Conservation (phyloP, 2,797 vertebrate species). For the Danio albolineatus region DNA sequence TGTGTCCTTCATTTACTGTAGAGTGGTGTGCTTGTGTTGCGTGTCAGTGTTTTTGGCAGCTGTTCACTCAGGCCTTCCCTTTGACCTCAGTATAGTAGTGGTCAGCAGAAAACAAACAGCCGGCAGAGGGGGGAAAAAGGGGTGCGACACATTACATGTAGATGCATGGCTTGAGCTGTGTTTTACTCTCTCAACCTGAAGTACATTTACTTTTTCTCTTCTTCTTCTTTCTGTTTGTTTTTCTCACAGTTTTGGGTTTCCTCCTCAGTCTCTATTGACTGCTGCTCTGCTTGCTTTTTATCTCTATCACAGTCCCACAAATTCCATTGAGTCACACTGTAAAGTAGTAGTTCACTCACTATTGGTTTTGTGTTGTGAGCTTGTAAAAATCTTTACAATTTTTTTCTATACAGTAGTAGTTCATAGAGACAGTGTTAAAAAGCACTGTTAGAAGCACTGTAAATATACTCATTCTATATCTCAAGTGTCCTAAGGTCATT, state of each 20-base stretch:
- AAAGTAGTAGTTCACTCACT: background rate
- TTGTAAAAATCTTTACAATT: background rate
- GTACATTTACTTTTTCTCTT: background rate
- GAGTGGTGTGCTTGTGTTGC: background rate
- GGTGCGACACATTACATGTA: constrained; percentile 33
- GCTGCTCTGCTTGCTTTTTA: constrained; percentile 5
- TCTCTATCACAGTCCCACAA: background rate
- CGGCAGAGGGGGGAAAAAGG: constrained; percentile 8
- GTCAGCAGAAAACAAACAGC: constrained; percentile 52
- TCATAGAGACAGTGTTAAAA: background rate
- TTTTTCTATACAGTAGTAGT: background rate
- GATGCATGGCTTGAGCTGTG: constrained; percentile 12
- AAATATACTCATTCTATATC: background rate
- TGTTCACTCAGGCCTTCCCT: constrained; percentile 29
- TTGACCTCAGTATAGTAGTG: constrained; percentile 44
- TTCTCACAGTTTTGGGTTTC: constrained; percentile 46
- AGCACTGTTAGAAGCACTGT: background rate
- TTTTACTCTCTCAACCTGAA: constrained; percentile 43
- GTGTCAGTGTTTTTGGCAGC: constrained; percentile 38
- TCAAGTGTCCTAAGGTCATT: background rate
- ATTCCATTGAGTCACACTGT: background rate
- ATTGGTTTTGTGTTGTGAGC: background rate
- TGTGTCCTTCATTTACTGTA: background rate
- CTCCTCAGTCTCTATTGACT: constrained; percentile 30
- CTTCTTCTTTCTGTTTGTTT: constrained; percentile 16